Base-by-base conservation (phyloP, 2,888 invertebrate species). In the Sphaerophoria taeniata region DNA sequence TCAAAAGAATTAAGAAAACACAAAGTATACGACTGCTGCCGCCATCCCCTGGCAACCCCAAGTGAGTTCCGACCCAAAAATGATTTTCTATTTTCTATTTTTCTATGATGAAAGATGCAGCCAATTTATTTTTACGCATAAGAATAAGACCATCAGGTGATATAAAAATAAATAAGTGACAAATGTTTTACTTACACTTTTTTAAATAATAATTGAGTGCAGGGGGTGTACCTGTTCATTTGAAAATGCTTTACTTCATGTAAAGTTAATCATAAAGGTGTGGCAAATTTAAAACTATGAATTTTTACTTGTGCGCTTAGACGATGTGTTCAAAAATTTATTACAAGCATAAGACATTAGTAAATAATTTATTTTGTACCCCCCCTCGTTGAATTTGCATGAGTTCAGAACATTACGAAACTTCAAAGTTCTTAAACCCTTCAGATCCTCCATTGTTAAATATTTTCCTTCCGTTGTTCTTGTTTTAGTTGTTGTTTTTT, bases 171-270 rank as follows among this genome's bases (percentile, higher is more conserved):
- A 67, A 61, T 65, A 72, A 55, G 72, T 69, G 58, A 74, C n/a
- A n/a, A n/a, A n/a, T n/a, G n/a, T n/a, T n/a, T 70, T 83, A 74
- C 70, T 74, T 70, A 74, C 78, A 74, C 49, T 61, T 58, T 61
- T 77, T 69, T 39, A 0, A 14, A 4, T 2, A 6, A 12, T 65
- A 45, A 39, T 75, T 56, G 45, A 45, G 12, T 65, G n/a, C 12
- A 70, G 16, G 24, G 24, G 24, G 24, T 24, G 24, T 24, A 24
- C 24, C 24, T 24, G 24, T 12, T 67, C 11, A 0, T 36, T 5
- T 6, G 51, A 43, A 51, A 51, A 75, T 31, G 63, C 56, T 39
- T 63, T 7, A 51, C 45, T 53, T 63, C 43, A 51, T 24, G 24
- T 24, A 24, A 24, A 24, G 2, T 24, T 24, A 24, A 24, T 24